phyloP scores from a whole-genome alignment of 30 jellyfish, hydroid and myxozoan genomes.

The Turritopsis dohrnii region DNA sequence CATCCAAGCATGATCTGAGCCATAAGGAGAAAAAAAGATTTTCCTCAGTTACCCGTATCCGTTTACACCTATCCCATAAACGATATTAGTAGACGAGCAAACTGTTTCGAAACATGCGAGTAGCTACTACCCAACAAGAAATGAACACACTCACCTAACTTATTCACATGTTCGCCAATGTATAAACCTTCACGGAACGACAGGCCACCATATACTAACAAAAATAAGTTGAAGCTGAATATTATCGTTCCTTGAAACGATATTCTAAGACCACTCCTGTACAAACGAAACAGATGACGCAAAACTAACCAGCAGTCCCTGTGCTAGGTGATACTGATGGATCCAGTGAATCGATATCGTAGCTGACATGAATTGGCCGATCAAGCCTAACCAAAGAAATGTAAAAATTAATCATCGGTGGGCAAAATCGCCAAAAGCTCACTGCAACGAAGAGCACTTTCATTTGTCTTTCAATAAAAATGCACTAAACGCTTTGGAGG shows the following conservation, averaged over 20 bases:
- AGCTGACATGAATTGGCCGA: conserved; percentile 36
- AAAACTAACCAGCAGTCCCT: conserved; percentile 32
- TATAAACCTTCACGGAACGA: conserved; percentile 33
- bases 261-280: neutral
- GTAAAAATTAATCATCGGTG: no score
- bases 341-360: conserved; percentile 34
- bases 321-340: conserved; percentile 35
- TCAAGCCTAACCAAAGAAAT: conserved; percentile 24
- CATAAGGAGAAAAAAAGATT: no score
- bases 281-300: neutral
- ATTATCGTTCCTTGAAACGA: no score
- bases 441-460: no score
- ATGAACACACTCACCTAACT: conserved; percentile 15
- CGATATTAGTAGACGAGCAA: neutral
- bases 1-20: no score
- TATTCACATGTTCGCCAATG: conserved; percentile 33
- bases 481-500: no score
- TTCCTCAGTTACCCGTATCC: no score
- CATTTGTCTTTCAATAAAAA: no score
- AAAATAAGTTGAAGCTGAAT: no score
- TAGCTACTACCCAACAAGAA: no score
- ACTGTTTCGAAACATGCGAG: neutral
- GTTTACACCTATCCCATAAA: neutral
- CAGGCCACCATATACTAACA: conserved; percentile 26
- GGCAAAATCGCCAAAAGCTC: no score